Evolutionary conservation across 2,888 invertebrate species (phyloP), one percentile per base, ranked within the genome.

Genomic region (Gnatocerus cornutus): DNA sequence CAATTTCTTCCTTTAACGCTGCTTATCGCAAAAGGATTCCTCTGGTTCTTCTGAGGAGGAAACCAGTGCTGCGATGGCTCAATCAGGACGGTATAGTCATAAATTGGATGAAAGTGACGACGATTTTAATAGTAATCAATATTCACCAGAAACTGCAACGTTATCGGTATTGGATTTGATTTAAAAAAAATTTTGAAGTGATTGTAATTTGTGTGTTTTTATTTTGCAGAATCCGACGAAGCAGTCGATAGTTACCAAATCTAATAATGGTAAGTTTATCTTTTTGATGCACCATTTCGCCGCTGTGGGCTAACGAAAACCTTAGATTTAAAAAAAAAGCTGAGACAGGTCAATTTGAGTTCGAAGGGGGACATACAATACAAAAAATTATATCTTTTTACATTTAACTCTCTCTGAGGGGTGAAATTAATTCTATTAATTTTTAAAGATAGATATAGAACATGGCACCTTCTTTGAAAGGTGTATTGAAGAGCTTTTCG

Each of bases 211-310:
- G 41, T 73, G 67, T 74, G 21, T 21, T 21, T 74, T 52, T 74
- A 76, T 76, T 73, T 82, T 84, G 39, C 83, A 86, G 86, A 87
- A 87, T 83, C 84, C 87, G 50, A 88, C 88, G 69, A 86, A 87
- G 73, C 86, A 87, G 73, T 79, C 82, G 9, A 77, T 81, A 75
- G 73, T 73, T 61, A 81, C 77, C 68, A 79, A 76, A 76, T 63
- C 77, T 41, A 82, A 78, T 52, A 82, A 83, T 79, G 82, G 82
- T 81, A 73, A 77, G 78, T 75, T 61, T 9, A 21, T 4, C 4
- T 21, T 21, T 21, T 21, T 21, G 21, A 21, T 21, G 21, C 21
- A 21, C 21, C 21, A 21, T 21, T n/a, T n/a, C n/a, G n/a, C n/a
- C n/a, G n/a, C n/a, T n/a, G n/a, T n/a, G n/a, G n/a, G n/a, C n/a